A percentile compares a stretch with the other conserved stretches of the same genome.
Evolutionary conservation across 2,797 vertebrate genomes (phyloP).

Genomic region (Propithecus deckenii): DNA sequence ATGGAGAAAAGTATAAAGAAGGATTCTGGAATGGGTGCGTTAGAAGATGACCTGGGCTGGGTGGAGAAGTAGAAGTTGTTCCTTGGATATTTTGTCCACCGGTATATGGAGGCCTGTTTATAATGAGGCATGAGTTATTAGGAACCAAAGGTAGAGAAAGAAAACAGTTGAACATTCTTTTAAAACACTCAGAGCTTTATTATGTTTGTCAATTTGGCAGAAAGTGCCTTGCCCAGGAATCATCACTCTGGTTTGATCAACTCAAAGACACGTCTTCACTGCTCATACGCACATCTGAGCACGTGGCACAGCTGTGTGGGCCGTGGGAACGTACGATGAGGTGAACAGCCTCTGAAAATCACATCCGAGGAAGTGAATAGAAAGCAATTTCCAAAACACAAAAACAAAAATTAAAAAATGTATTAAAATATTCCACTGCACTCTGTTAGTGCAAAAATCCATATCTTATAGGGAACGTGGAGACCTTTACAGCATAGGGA

Average conservation of each 20-base stretch:
- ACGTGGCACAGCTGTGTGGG: not conserved
- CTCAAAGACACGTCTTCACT: constrained; percentile 10
- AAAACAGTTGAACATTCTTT: constrained; percentile 45
- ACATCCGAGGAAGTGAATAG: not conserved
- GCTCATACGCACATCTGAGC: not conserved
- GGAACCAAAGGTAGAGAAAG: not conserved
- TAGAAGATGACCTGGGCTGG: not conserved
- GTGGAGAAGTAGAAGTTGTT: not conserved
- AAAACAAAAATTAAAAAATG: constrained; percentile 68
- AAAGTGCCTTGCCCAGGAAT: constrained; percentile 70
- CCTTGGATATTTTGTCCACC: not conserved
- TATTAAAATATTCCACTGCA: constrained; percentile 33
- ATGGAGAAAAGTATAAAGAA: not conserved
- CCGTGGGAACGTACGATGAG: constrained; percentile 5
- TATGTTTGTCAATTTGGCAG: constrained; percentile 62
- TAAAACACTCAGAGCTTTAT: constrained; percentile 69
- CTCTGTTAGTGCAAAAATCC: constrained; percentile 8
- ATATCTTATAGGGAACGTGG: not conserved
- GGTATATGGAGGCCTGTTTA: not conserved
- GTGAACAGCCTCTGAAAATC: constrained; percentile 26
- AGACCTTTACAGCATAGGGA: not conserved
- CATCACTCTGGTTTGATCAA: constrained; percentile 57
- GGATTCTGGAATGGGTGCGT: not conserved
- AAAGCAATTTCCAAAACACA: constrained; percentile 54
- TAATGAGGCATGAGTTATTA: not conserved